Conservation (phyloP, 2,888 invertebrate genomes). For the Drosophila acutilabella region DNA sequence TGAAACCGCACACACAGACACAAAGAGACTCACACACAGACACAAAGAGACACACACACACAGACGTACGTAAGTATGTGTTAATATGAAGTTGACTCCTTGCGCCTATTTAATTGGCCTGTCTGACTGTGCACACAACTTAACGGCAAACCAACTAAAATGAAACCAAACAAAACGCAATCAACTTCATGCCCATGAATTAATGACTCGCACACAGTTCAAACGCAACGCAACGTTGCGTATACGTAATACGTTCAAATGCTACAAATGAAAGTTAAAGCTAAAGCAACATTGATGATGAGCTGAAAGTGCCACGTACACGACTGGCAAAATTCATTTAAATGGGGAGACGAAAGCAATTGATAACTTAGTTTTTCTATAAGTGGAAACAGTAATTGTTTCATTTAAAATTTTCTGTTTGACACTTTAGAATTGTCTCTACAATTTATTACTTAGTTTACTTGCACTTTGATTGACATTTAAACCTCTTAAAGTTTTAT, state of each 20-base stretch:
- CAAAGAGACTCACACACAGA: not conserved
- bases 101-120: constrained; percentile 74
- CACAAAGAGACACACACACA: not conserved
- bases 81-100: constrained; percentile 77
- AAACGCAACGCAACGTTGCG: constrained; percentile 42
- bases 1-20: not conserved
- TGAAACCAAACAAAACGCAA: constrained; percentile 62
- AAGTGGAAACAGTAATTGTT: too few species aligned
- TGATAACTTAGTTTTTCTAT: too few species aligned
- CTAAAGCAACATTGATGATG: not conserved
- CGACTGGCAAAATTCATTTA: too few species aligned
- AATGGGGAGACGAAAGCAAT: not conserved
- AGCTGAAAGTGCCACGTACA: not conserved
- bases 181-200: constrained; percentile 77
- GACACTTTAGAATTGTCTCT: too few species aligned
- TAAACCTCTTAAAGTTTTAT: too few species aligned
- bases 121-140: constrained; percentile 47
- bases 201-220: constrained; percentile 58
- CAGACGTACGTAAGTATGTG: constrained; percentile 60
- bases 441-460: too few species aligned
- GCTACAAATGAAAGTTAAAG: not conserved
- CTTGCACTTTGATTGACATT: not conserved
- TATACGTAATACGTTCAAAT: constrained; percentile 59
- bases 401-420: too few species aligned
- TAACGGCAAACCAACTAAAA: constrained; percentile 32